These are phyloP conservation scores for Ichneumoninae sp. DNA, from an alignment of 2,888 invertebrate species.

Conservation along the genomic window DNA sequence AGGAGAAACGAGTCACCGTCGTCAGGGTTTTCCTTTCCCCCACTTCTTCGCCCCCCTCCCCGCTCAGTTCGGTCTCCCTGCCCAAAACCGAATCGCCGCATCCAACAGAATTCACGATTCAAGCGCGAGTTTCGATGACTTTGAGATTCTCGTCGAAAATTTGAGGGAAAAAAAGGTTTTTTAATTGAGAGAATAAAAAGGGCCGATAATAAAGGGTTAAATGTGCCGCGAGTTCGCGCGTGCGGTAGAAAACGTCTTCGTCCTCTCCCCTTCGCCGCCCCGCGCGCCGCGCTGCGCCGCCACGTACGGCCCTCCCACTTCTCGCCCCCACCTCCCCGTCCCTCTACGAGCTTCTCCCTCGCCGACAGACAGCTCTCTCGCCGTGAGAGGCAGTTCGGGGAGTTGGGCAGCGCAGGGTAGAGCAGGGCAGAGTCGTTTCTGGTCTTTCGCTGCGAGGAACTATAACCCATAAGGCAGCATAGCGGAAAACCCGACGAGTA, in stretches of 20 bases:
- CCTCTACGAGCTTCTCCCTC: constrained; percentile 4
- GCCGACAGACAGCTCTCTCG: constrained; percentile 3
- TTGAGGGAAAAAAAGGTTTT: background rate
- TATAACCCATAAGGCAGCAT: constrained; percentile 29
- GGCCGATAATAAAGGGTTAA: background rate
- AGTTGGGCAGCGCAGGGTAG: constrained; percentile 28
- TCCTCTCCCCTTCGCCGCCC: constrained; percentile 7
- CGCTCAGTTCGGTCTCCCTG: background rate
- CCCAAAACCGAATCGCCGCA: constrained; percentile 5
- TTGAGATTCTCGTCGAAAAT: background rate
- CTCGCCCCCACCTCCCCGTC: background rate
- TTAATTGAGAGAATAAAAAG: background rate
- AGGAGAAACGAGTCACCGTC: constrained; percentile 2
- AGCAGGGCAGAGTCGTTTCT: constrained; percentile 38
- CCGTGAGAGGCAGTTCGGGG: constrained; percentile 9
- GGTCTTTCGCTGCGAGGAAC: constrained; percentile 34
- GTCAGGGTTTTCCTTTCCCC: background rate
- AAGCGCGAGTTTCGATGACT: no score
- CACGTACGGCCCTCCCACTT: constrained; percentile 1
- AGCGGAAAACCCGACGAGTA: constrained; percentile 12
- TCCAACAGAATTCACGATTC: no score
- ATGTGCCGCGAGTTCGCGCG: constrained; percentile 23
- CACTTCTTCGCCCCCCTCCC: background rate
- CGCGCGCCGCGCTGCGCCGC: background rate
- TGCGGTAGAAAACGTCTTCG: constrained; percentile 11